Base-by-base conservation (phyloP, 2,888 invertebrate genomes). In the Villa cingulata region DNA sequence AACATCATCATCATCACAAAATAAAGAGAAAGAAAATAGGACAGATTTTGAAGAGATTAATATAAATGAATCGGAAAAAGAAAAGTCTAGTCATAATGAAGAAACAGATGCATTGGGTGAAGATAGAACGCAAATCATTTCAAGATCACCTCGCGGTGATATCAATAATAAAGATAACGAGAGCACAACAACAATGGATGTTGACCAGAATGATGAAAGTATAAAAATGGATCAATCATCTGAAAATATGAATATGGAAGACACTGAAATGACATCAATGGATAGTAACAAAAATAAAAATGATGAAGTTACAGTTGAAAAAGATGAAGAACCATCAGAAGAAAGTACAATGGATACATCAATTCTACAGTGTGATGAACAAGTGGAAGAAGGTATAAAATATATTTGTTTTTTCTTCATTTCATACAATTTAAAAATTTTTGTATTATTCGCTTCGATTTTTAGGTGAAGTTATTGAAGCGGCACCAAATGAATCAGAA, bases 401-500 rank as follows among this genome's bases (percentile, higher is more conserved):
- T 53, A 29, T 29, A 29, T 29, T 5, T 10, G 29, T 29, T 29
- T 29, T 3, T 10, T 10, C 29, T 29, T 29, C 6, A 29, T 29
- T 29, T 29, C 3, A 10, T 12, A 29, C 12, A 29, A 29, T 29
- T 29, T 29, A 32, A 12, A 12, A 12, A 12, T 1, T 32, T 32
- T 12, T 32, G 12, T 12, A 12, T 32, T 32, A 32, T 32, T 23
- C 7, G 23, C 7, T 23, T 4, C 7, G 4, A 6, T 23, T 6
- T 7, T 17, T 17, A 17, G 10, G 20, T 16, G 10, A 38, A 27
- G 16, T 23, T 10, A 19, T 37, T 16, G 14, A 18, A 42, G 19
- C 32, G 3, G 29, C 17, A 32, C n/a, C 17, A 17, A 32, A 42
- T 16, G 79, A 77, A 41, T 81, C 81, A 56, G 78, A 77, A 56